These are phyloP conservation scores for Muscicapa comitata DNA, from an alignment of 2,797 vertebrate genomes.

Conservation along the genomic window DNA sequence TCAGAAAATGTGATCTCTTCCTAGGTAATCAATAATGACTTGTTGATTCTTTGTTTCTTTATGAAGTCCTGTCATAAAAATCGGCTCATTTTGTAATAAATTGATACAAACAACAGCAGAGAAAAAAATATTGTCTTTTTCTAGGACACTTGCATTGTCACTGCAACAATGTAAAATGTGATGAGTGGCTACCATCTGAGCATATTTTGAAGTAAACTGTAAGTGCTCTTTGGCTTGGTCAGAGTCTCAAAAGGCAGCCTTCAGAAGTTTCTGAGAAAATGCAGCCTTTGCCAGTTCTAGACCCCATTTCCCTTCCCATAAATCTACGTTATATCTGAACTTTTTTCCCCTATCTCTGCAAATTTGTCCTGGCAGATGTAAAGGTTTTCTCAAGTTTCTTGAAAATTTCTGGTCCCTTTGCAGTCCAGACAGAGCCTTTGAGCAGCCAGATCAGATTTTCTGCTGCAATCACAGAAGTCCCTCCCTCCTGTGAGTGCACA, in stretches of 20 bases:
- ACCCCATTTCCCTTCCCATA: neutral
- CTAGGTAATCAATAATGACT: neutral
- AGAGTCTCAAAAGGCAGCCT: neutral
- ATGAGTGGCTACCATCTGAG: neutral
- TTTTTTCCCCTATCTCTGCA: neutral
- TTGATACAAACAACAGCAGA: neutral
- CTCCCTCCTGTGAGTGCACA: neutral
- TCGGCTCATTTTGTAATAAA: neutral
- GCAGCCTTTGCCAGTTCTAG: neutral
- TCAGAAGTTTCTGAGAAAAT: neutral
- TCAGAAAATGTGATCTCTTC: conserved; percentile 3
- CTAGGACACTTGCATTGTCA: neutral
- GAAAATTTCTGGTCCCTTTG: neutral
- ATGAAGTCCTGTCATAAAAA: neutral
- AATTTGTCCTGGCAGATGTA: neutral
- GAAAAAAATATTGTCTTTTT: neutral
- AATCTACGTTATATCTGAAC: neutral
- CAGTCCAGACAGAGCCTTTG: neutral
- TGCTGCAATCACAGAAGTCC: neutral
- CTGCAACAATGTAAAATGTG: neutral
- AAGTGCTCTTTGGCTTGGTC: neutral
- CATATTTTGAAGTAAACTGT: neutral
- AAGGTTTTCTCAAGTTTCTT: neutral
- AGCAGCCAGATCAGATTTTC: neutral
- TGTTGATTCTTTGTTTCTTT: neutral